Percentiles rank a stretch among this genome's conserved stretches.
Conservation (phyloP, 1,140 invertebrate genomes). For the Hyposmocoma kahamanoa region DNA sequence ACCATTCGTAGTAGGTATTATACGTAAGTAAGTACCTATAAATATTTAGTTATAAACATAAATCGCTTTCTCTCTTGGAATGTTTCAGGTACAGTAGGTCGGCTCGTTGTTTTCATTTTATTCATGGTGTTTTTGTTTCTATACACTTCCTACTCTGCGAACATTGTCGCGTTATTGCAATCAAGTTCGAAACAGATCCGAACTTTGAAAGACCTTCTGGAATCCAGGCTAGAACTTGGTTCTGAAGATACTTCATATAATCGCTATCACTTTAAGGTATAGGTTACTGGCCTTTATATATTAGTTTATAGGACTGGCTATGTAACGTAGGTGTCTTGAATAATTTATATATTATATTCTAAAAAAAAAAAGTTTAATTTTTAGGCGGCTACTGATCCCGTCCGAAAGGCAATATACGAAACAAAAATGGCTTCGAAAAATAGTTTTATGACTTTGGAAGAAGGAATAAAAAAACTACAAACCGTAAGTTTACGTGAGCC, state of each 20-base stretch:
- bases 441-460: conserved; percentile 72
- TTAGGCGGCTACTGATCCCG: conserved; percentile 74
- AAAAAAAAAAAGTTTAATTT: conserved; percentile 15
- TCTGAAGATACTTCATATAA: conserved; percentile 76
- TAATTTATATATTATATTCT: too few species aligned
- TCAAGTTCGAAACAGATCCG: conserved; percentile 76
- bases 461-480: conserved; percentile 74
- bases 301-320: background rate
- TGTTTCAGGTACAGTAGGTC: conserved; percentile 41
- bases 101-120: conserved; percentile 67
- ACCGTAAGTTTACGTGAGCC: conserved; percentile 1
- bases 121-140: conserved; percentile 67
- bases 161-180: conserved; percentile 77
- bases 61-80: too few species aligned
- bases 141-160: conserved; percentile 78
- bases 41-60: too few species aligned
- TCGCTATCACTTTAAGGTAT: conserved; percentile 77
- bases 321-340: too few species aligned
- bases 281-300: conserved; percentile 22
- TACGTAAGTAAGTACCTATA: too few species aligned
- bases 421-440: conserved; percentile 74
- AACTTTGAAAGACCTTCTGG: conserved; percentile 72
- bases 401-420: conserved; percentile 74
- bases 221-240: conserved; percentile 75
- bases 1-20: too few species aligned